phyloP scores from a whole-genome alignment of 2,113 vertebrate species.

The Zosterops pallidus region DNA sequence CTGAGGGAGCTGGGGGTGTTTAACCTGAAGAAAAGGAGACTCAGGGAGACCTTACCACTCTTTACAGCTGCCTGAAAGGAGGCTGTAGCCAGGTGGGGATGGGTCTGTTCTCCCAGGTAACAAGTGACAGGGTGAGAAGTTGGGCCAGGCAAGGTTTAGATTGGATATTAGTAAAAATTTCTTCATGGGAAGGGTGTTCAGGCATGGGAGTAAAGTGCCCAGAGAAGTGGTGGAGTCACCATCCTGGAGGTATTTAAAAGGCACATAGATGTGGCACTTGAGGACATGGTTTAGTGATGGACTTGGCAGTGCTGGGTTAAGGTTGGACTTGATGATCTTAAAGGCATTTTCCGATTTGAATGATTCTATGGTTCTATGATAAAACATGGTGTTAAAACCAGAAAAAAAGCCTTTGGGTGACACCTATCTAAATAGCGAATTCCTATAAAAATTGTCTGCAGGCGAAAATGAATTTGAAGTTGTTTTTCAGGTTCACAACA shows the following conservation, averaged over 20 bases:
- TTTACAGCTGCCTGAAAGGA: not conserved
- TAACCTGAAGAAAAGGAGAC: not conserved
- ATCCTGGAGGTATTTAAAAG: not conserved
- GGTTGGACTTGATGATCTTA: not conserved
- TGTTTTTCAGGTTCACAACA: not conserved
- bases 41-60: not conserved
- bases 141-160: not conserved
- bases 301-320: not conserved
- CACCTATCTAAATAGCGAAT: fast-evolving
- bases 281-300: not conserved
- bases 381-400: not conserved
- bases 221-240: not conserved
- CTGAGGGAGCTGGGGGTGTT: not conserved
- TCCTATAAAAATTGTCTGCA: not conserved
- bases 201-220: not conserved
- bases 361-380: not conserved
- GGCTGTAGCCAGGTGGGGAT: fast-evolving
- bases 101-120: fast-evolving
- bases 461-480: not conserved
- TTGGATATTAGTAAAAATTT: not conserved
- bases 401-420: not conserved
- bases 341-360: not conserved
- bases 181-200: not conserved
- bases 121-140: not conserved
- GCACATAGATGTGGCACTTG: not conserved